A percentile compares a stretch with the other conserved stretches of the same genome.
phyloP scores from a whole-genome alignment of 23 tunicate species.

The Styela clava region DNA sequence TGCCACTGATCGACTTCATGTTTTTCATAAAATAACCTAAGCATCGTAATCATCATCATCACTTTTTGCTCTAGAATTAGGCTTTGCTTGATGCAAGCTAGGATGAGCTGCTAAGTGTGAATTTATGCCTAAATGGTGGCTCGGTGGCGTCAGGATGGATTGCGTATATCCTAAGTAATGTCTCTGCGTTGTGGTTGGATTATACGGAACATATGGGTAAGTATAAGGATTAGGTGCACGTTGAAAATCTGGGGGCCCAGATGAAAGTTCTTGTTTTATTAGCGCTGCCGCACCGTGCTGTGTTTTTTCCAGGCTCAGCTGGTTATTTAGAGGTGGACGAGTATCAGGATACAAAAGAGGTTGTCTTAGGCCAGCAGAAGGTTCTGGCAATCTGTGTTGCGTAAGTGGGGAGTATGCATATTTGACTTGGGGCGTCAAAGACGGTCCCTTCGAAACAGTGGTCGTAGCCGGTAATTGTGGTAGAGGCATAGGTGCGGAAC shows the following conservation, averaged over 20 bases:
- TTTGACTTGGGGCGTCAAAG: neutral
- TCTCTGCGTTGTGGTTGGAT: constrained; percentile 8
- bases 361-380: neutral
- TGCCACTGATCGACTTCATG: too few species aligned
- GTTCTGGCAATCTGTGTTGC: constrained; percentile 2
- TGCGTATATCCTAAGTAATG: constrained; percentile 28
- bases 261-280: neutral
- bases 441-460: constrained; percentile 8
- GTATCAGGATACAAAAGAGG: neutral
- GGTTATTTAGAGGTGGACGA: neutral
- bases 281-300: neutral
- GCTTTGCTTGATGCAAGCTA: constrained; percentile 16
- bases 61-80: constrained; percentile 20
- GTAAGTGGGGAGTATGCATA: constrained; percentile 24
- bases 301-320: neutral
- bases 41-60: constrained; percentile 28
- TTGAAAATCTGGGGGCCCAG: neutral
- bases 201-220: neutral
- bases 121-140: neutral
- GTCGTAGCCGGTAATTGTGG: constrained; percentile 1
- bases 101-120: constrained; percentile 19
- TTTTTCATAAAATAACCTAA: too few species aligned
- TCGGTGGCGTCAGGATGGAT: constrained; percentile 23
- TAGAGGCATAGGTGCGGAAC: constrained; percentile 24
- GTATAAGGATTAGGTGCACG: constrained; percentile 8